A percentile compares a stretch with the other conserved stretches of the same genome.
Conservation (phyloP, 2,888 invertebrate species). For the Uloborus plumipes region DNA sequence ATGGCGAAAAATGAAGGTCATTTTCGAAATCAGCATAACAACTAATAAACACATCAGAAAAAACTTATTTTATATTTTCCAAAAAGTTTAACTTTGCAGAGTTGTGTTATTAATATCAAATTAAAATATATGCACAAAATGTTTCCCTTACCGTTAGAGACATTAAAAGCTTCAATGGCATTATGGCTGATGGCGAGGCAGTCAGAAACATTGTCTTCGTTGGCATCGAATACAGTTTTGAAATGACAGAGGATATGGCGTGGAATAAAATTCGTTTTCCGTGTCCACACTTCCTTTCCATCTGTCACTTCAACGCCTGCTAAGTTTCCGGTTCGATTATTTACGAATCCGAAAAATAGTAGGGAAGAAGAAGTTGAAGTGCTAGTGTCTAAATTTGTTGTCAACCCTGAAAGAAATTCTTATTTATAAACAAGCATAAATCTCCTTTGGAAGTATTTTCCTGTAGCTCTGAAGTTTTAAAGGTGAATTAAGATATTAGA, state of each 20-base stretch:
- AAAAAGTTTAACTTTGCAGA: too few species aligned
- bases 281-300: slow-evolving; percentile 29
- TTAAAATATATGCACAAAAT: too few species aligned
- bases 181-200: slow-evolving; percentile 21
- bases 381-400: slow-evolving; percentile 23
- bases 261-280: background rate
- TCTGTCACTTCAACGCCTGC: background rate
- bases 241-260: slow-evolving; percentile 21
- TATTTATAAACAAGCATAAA: too few species aligned
- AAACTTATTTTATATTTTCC: too few species aligned
- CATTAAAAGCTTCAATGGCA: slow-evolving; percentile 15
- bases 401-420: background rate
- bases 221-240: background rate
- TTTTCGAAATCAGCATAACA: too few species aligned
- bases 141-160: slow-evolving; percentile 20
- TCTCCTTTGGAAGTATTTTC: too few species aligned
- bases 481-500: too few species aligned
- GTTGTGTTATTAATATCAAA: too few species aligned
- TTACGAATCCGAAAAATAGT: slow-evolving; percentile 4
- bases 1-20: too few species aligned
- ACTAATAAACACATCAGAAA: too few species aligned
- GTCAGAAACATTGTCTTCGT: background rate
- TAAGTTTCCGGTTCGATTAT: slow-evolving; percentile 21
- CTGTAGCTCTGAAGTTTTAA: too few species aligned
- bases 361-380: background rate